Evolutionary conservation across 2,113 vertebrate genomes (phyloP).

Genomic region (Copsychus sechellarum): DNA sequence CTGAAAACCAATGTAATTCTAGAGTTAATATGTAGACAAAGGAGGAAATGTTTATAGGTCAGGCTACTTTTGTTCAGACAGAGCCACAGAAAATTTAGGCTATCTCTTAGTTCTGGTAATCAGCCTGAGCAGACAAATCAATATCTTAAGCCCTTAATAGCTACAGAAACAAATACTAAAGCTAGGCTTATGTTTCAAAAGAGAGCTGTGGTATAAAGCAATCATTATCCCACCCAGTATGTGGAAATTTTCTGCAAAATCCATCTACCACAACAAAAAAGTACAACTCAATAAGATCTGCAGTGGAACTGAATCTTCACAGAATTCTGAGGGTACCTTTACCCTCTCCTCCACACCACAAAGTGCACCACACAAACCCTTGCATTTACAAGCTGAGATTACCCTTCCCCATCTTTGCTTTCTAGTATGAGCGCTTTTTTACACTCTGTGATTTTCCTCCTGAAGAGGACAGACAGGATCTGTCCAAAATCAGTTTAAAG

Average conservation of each 20-base stretch:
- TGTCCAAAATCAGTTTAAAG: not conserved
- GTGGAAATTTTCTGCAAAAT: not conserved
- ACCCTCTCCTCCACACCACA: not conserved
- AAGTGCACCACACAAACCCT: not conserved
- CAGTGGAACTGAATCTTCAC: not conserved
- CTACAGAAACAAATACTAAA: not conserved
- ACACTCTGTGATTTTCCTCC: not conserved
- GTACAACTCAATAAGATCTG: not conserved
- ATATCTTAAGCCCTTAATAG: not conserved
- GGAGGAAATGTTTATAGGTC: conserved; percentile 1
- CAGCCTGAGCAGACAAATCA: conserved; percentile 19
- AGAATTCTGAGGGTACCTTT: not conserved
- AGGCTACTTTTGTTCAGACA: conserved; percentile 3
- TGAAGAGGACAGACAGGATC: not conserved
- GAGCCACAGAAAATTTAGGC: not conserved
- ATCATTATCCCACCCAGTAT: not conserved
- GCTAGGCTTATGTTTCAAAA: not conserved
- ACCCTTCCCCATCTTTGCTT: not conserved
- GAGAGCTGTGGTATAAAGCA: not conserved
- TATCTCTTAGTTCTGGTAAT: not conserved
- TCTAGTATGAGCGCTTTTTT: not conserved
- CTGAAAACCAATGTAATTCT: not conserved
- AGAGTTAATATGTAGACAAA: not conserved
- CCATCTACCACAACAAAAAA: not conserved
- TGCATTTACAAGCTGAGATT: not conserved